Evolutionary conservation across 1,140 invertebrate species (phyloP), one percentile per base, ranked within the genome.

Genomic region (Bombus ignitus): DNA sequence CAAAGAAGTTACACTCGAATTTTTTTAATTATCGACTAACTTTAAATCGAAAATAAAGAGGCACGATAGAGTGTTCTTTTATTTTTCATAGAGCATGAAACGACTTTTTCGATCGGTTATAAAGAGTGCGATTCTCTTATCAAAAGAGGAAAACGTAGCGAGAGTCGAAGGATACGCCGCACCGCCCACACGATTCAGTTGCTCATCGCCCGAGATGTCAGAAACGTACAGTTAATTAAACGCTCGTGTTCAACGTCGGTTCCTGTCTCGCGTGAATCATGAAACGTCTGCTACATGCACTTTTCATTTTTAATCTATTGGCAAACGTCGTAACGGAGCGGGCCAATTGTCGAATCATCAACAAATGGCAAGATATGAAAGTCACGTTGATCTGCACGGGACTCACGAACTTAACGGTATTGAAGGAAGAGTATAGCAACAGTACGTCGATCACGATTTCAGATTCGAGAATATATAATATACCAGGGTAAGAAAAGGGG

Each of bases 401-500:
- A 10, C 66, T 89, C n/a, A 87, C 53, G 32, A 73, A 83, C 0
- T 15, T 92, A 15, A 42, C 2, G n/a, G 15, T 32, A 0, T 87
- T 92, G 77, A 57, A 88, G 0, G 12, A 59, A 42, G 80, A 74
- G 15, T 25, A 12, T 10, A 57, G 13, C 6, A 92, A 92, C 42
- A 85, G 77, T 4, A 89, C 81, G 5, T 28, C 2, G 18, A 90
- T 92, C 35, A 42, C 37, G n/a, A 89, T 92, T 72, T 74, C 80
- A 13, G 84, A 90, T 32, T 92, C 91, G 25, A 70, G 80, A 22
- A 84, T 92, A 75, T 3, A 76, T 10, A 44, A 85, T 53, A 39
- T 92, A 47, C n/a, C 39, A 2, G 83, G 87, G 91, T 92, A 89
- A 89, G 85, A 39, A 22, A 1, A 57, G 74, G 25, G 74, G n/a